phyloP scores from a whole-genome alignment of 2,113 vertebrate species.

The Podarcis raffonei region DNA sequence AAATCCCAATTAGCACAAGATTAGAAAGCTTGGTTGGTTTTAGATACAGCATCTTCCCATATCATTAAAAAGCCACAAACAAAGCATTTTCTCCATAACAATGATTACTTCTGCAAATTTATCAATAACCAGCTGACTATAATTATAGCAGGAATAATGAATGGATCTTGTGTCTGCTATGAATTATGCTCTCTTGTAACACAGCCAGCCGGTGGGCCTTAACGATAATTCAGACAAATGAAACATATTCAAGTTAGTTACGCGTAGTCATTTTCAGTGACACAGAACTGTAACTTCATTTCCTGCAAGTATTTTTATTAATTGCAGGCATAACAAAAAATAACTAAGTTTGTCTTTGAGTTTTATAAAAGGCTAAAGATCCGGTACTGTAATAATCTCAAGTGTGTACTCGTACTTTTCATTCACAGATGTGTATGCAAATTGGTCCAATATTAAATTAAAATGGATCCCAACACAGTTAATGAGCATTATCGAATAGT shows the following conservation, averaged over 20 bases:
- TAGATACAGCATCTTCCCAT: slow-evolving; percentile 49
- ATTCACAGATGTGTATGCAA: not conserved
- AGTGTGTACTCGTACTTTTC: not conserved
- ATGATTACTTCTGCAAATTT: slow-evolving; percentile 72
- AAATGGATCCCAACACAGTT: not conserved
- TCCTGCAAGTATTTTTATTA: slow-evolving; percentile 50
- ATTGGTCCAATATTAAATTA: not conserved
- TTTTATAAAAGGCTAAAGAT: slow-evolving; percentile 30
- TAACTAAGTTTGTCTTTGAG: slow-evolving; percentile 33
- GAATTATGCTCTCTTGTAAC: slow-evolving; percentile 65
- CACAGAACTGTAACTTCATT: slow-evolving; percentile 37
- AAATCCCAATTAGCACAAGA: slow-evolving; percentile 24
- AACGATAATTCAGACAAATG: slow-evolving; percentile 70
- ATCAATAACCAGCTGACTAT: slow-evolving; percentile 72
- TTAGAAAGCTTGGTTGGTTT: slow-evolving; percentile 49
- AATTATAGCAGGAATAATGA: slow-evolving; percentile 77
- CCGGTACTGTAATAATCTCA: slow-evolving; percentile 7
- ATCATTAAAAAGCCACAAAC: slow-evolving; percentile 57
- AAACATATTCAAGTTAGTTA: slow-evolving; percentile 64
- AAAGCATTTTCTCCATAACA: slow-evolving; percentile 56
- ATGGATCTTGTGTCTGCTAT: slow-evolving; percentile 72
- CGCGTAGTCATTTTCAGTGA: slow-evolving; percentile 46
- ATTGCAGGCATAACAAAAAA: slow-evolving; percentile 47
- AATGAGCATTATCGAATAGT: too few species aligned
- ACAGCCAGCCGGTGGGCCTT: slow-evolving; percentile 56